Evolutionary conservation across 2,113 vertebrate genomes (phyloP), one percentile per base, ranked within the genome.

Genomic region (Sinocyclocheilus anophthalmus): DNA sequence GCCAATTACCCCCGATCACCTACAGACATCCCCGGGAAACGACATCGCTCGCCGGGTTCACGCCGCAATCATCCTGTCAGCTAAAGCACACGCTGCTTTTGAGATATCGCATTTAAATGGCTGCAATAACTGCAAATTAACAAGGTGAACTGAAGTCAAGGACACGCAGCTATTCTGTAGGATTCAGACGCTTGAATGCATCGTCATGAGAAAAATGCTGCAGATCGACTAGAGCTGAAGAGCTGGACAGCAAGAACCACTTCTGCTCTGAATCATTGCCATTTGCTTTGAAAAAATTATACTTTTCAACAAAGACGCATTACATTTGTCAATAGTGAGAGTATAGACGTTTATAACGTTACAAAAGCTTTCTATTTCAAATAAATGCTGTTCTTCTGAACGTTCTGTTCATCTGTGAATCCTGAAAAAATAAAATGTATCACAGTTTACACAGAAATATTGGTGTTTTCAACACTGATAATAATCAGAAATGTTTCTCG

Each of bases 1-100:
- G 91, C 89, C 92, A 94, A 94, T 94, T 94, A 94, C 92, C 93
- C 86, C 88, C 89, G 88, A 85, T 89, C 89, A 93, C 89, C 92
- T 37, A 37, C 37, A 37, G 37, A 37, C 37, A 37, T 37, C 5
- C 37, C 37, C 37, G 37, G 76, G 77, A 86, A 88, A 72, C 81
- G 83, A 86, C 85, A 26, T 55, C 22, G 26, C 53, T 61, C 81
- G 63, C 72, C 76, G 82, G 59, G 80, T 83, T 80, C 30, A 9
- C 42, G 30, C 30, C 30, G 30, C 30, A 5, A 37, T 37, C 37
- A 37, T 4, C 37, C 37, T 37, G 37, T 37, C 37, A 37, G 37
- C 37, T 37, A 37, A 37, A 94, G 94, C 16, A 37, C 37, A 37
- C 4, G 4, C 50, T 20, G 50, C 26, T 12, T 22, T 5, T 75